Evolutionary conservation across 2,113 vertebrate species (phyloP).

Genomic region (Actenoides hombroni): DNA sequence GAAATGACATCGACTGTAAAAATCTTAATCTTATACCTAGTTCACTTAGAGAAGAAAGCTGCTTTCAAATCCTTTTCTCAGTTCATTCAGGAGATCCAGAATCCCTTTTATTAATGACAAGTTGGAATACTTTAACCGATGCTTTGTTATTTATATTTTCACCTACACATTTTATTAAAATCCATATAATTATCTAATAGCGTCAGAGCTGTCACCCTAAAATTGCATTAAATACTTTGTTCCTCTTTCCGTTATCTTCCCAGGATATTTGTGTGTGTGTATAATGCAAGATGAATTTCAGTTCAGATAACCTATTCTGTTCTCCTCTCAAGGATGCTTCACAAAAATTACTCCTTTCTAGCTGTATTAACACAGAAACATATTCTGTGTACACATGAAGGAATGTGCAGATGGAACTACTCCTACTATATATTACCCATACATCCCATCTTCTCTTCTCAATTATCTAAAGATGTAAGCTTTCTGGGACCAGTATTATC

Average conservation of each 20-base stretch:
- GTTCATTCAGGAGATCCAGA: neutral
- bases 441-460: neutral
- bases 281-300: neutral
- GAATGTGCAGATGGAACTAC: neutral
- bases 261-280: neutral
- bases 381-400: neutral
- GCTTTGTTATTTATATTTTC: neutral
- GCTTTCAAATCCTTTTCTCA: neutral
- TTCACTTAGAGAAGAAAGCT: neutral
- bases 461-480: neutral
- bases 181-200: neutral
- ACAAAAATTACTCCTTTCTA: neutral
- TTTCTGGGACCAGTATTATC: neutral
- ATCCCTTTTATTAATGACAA: neutral
- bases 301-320: neutral
- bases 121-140: neutral
- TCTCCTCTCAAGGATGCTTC: neutral
- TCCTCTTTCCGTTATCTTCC: neutral
- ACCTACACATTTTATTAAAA: neutral
- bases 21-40: neutral
- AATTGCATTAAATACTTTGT: neutral
- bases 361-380: neutral
- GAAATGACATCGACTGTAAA: neutral
- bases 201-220: neutral
- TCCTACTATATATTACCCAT: neutral